phyloP scores from a whole-genome alignment of 1,140 invertebrate species.

The Conopomorpha cramerella region DNA sequence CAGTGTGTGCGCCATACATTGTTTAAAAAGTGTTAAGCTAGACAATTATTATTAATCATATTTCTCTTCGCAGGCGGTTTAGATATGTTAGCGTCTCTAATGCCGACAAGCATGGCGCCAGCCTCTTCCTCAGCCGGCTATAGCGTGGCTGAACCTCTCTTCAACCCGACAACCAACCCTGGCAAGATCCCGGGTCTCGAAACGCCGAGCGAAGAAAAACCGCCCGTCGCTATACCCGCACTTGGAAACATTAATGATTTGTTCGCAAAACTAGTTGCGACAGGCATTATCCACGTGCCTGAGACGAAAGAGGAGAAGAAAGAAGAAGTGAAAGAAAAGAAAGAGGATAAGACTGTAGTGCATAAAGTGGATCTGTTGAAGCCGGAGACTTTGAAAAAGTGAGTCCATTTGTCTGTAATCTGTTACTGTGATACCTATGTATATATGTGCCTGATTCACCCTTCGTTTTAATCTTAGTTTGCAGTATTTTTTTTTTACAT shows the following conservation, averaged over 20 bases:
- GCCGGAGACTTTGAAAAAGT: conserved; percentile 77
- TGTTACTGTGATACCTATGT: no score
- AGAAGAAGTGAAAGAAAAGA: conserved; percentile 30
- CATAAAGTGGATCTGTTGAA: conserved; percentile 68
- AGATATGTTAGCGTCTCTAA: conserved; percentile 68
- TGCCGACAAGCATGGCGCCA: conserved; percentile 65
- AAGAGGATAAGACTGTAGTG: conserved; percentile 50
- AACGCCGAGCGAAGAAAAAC: conserved; percentile 28
- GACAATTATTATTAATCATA: no score
- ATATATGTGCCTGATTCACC: no score
- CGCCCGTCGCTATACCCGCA: conserved; percentile 16
- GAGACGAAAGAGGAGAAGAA: conserved; percentile 48
- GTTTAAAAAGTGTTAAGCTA: no score
- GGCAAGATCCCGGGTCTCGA: conserved; percentile 35
- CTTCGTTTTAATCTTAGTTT: no score
- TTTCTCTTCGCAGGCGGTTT: conserved; percentile 28
- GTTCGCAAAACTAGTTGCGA: conserved; percentile 81
- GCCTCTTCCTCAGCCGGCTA: conserved; percentile 61
- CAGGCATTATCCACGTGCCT: conserved; percentile 74
- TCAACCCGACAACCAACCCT: conserved; percentile 19
- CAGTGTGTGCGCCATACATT: no score
- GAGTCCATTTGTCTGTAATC: conserved; percentile 53
- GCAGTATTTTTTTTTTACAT: no score
- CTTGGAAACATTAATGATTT: conserved; percentile 79
- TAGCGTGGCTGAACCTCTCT: conserved; percentile 31